These are phyloP conservation scores for Rhabdomys pumilio DNA, from an alignment of 2,797 vertebrate species.

Conservation along the genomic window DNA sequence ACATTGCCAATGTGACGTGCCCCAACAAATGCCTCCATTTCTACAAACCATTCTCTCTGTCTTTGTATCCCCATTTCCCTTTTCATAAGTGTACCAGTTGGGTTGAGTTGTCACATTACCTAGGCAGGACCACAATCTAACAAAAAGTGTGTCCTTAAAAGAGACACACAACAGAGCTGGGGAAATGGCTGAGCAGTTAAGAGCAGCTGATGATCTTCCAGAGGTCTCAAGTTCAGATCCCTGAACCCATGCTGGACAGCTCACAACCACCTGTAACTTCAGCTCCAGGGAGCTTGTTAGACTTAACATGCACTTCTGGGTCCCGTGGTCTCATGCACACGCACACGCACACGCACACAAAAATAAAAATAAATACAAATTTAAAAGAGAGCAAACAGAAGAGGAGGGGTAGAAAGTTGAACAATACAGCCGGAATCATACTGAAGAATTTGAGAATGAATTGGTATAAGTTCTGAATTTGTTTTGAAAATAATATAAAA, in stretches of 20 bases:
- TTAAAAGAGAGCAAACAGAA: conserved; percentile 28
- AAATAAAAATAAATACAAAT: neutral
- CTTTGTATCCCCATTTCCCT: neutral
- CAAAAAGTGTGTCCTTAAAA: neutral
- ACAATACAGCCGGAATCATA: neutral
- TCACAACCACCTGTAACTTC: neutral
- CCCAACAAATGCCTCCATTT: neutral
- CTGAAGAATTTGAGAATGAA: neutral
- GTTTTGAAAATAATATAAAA: neutral
- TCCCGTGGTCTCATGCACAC: neutral
- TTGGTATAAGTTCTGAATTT: neutral
- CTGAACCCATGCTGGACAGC: too few relatives aligned
- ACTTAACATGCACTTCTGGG: neutral
- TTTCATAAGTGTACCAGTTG: neutral
- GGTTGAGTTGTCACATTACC: neutral
- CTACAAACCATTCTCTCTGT: neutral
- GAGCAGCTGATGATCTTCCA: neutral
- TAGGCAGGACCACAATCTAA: neutral
- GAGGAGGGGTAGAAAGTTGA: neutral
- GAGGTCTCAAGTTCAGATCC: neutral
- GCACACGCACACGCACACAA: neutral
- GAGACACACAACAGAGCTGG: neutral
- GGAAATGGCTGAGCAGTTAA: neutral
- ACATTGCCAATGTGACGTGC: neutral
- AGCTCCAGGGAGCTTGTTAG: neutral